Base-by-base conservation (phyloP, 2,888 invertebrate species). In the Eupithecia exiguata region DNA sequence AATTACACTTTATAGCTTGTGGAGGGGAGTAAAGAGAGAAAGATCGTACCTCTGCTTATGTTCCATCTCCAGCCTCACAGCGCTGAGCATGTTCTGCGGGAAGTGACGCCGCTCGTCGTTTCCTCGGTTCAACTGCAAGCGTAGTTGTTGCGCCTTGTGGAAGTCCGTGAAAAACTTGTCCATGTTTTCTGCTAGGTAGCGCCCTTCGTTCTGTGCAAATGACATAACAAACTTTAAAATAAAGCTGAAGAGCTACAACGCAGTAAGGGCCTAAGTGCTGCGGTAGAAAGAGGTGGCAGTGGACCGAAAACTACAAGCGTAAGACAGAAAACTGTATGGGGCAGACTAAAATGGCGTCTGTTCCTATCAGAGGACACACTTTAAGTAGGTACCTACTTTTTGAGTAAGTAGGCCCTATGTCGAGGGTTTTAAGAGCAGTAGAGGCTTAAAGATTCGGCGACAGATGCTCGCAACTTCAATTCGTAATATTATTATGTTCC, bases 161-260 rank as follows among this genome's bases (percentile, higher is more conserved):
- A 96, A 96, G 88, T 96, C 96, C 68, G 95, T 95, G 95, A 96
- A 96, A 90, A 96, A 96, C 88, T 96, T 96, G 76, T 96, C 96
- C 94, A 96, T 96, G 83, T 94, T 94, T 86, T 95, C 91, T 61
- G 91, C 89, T 71, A 91, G 80, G 83, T 94, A 90, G 81, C 93
- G 85, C 78, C 93, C 91, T 89, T 95, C 90, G 85, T 91, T 88
- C 92, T 92, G 88, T 5, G 12, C 0, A 58, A 53, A 53, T 53
- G 7, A 25, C 25, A 58, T 58, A 5, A 53, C 53, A 21, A 53
- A 21, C 21, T 53, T 53, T 21, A 14, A 58, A 58, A 7, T 46
- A 16, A 18, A 18, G 43, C 16, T 14, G 14, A 0, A 43, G 6
- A 14, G 16, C 4, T 30, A 30, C n/a, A 30, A 30, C 1, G 30